Evolutionary conservation across 2,113 vertebrate genomes (phyloP), one percentile per base, ranked within the genome.

Genomic region (Colinus virginianus): DNA sequence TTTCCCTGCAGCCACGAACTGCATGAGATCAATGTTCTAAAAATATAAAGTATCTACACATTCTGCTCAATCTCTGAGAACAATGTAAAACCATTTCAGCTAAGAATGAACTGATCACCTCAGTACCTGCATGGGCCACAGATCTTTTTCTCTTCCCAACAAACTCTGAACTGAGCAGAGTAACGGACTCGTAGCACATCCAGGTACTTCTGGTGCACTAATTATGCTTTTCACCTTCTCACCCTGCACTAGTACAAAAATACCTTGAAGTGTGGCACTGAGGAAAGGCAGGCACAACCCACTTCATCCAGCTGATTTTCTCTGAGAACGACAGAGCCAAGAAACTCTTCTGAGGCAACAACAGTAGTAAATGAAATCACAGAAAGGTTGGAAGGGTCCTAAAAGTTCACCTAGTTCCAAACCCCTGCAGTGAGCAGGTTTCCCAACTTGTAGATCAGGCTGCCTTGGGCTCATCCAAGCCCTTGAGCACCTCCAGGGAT

Each of bases 171-270:
- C 95, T 85, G 83, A 94, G 94, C 93, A 91, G 58, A 45, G 79
- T 94, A 90, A 95, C 71, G 97, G 94, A 93, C 88, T 86, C 93
- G 56, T 5, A 93, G 68, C 36, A 88, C 86, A 84, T 55, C 90
- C 90, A 89, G 71, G 82, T 88, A 94, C 91, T 95, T 93, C 90
- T 66, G 62, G 64, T 58, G 58, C 66, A 83, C 81, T 94, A 90
- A 95, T 98, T 95, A 87, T 25, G 80, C 71, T 90, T 96, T 96
- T 95, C 84, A 85, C 95, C 93, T 95, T 88, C 95, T 93, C 72
- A 11, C 93, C 82, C 95, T 81, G 15, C 67, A 46, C 58, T 67
- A 22, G 94, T 92, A 82, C 38, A 68, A 94, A 96, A 93, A 66
- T 5, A 7, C 78, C 90, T 96, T 95, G 85, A 92, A 58, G 76